Evolutionary conservation across 2,113 vertebrate species (phyloP), one percentile per base, ranked within the genome.

Genomic region (Shinisaurus crocodilurus): DNA sequence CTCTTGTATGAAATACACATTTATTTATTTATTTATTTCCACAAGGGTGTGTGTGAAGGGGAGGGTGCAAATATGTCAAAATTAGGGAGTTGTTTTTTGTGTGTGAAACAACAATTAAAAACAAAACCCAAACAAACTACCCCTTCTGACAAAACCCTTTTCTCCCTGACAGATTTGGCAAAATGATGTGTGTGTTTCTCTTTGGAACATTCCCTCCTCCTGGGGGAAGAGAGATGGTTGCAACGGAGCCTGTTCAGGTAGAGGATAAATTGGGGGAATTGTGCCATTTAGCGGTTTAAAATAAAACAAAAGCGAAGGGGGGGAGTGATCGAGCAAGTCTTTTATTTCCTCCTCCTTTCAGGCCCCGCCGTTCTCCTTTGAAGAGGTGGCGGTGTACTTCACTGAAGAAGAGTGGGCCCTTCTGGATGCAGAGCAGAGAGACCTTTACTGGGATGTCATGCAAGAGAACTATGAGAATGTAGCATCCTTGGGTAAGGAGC

Each of bases 381-480:
- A 95, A 91, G 95, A 96, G 85, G 89, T 95, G 27, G 94, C 94
- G 27, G 83, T 96, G 77, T 85, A 88, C 86, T 95, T 96, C 86
- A 93, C 95, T 23, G 93, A 92, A 83, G 94, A 96, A 15, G 95
- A 96, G 8, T 96, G 94, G 95, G 91, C n/a, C 32, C 93, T 82
- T 70, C 85, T 96, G 63, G 87, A 94, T 65, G 84, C 91, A 50
- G 91, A 84, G 90, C 92, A 94, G 75, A 94, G 91, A 85, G 91
- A 72, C 37, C 91, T 96, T 82, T 96, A 96, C 82, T 92, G 91
- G 88, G 93, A 95, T 48, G 93, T 96, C 79, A 94, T 93, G 93
- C 94, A 93, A 91, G 95, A 96, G 65, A 96, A 95, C 77, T 95
- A 95, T 63, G 94, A 91, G 92, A 93, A 94, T 70, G 91, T 96